phyloP scores from a whole-genome alignment of 2,888 invertebrate genomes.

The Athrips mouffetella region DNA sequence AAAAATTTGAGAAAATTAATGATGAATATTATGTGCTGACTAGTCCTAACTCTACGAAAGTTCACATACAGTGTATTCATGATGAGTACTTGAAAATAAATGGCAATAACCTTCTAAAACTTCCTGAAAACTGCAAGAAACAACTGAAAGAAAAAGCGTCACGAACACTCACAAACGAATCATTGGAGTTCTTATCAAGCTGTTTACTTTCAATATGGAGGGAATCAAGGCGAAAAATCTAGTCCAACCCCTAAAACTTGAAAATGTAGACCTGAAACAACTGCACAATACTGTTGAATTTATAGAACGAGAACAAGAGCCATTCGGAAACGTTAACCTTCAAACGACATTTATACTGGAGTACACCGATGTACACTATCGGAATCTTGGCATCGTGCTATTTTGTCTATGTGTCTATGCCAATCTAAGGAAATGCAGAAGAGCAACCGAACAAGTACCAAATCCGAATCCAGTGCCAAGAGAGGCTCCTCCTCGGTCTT shows the following conservation, averaged over 20 bases:
- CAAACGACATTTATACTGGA: neutral
- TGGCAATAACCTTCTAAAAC: neutral
- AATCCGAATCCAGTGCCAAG: neutral
- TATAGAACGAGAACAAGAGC: neutral
- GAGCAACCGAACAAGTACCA: neutral
- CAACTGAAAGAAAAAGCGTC: neutral
- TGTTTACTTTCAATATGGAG: neutral
- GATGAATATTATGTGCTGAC: neutral
- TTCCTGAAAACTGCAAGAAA: neutral
- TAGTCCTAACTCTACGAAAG: neutral
- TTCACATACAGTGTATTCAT: neutral
- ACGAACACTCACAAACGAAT: neutral
- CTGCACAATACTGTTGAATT: neutral
- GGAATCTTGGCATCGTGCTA: neutral
- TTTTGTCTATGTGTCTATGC: neutral
- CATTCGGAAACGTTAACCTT: neutral
- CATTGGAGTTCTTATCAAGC: neutral
- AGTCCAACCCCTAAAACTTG: neutral
- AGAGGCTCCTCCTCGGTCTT: neutral
- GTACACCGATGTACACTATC: neutral
- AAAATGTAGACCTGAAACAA: neutral
- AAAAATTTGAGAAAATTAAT: neutral
- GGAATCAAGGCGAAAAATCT: neutral
- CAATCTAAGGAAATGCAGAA: neutral
- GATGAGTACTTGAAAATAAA: constrained; percentile 2